A percentile compares a stretch with the other conserved stretches of the same genome.
These are phyloP conservation scores for Phylloscopus whistleri DNA, from an alignment of 2,113 vertebrate genomes.

Conservation along the genomic window DNA sequence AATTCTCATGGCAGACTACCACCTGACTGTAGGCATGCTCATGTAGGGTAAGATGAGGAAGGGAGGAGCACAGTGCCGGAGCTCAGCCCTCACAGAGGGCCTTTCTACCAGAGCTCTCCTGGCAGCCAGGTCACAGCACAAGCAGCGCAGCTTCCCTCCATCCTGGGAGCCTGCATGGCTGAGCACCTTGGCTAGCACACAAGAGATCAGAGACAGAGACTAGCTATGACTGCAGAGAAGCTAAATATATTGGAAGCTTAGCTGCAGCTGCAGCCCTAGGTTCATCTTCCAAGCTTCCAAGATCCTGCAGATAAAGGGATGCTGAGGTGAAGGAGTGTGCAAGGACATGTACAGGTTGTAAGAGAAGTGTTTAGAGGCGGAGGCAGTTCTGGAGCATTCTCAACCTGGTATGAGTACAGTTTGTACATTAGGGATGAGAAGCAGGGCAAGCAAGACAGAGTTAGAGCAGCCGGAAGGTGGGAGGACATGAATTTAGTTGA, in stretches of 20 bases:
- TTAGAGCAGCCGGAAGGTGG: constrained; percentile 29
- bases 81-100: background rate
- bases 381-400: background rate
- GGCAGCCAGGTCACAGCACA: background rate
- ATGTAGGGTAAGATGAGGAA: background rate
- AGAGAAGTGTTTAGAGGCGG: background rate
- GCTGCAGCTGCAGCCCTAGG: background rate
- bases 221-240: background rate
- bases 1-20: background rate
- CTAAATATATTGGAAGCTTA: background rate
- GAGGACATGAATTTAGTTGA: background rate
- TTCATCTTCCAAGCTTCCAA: background rate
- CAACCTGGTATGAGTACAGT: background rate
- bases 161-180: background rate
- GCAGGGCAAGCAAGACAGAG: background rate
- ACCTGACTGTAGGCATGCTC: fast-evolving
- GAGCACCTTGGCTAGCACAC: background rate
- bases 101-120: background rate
- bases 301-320: background rate
- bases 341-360: background rate
- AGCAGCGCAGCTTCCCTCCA: fast-evolving
- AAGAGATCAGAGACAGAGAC: background rate
- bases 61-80: fast-evolving
- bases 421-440: background rate
- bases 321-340: background rate